These are phyloP conservation scores for Acholoe squamosa DNA, from an alignment of 2,888 invertebrate genomes.

Conservation along the genomic window DNA sequence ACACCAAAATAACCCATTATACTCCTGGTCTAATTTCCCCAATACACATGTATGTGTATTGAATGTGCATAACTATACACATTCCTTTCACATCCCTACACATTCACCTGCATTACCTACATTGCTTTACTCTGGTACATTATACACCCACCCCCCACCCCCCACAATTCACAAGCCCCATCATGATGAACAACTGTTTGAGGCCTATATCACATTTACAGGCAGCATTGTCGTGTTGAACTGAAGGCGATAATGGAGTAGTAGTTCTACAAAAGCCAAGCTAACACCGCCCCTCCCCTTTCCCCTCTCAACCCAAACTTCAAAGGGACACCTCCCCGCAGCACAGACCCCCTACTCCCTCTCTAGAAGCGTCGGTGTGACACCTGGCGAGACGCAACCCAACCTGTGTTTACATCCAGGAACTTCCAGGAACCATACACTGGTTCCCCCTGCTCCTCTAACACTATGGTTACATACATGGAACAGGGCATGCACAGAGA, in stretches of 20 bases:
- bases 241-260: conserved; percentile 21
- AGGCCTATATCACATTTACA: neutral
- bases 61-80: neutral
- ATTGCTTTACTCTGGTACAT: no score
- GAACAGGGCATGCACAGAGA: no score
- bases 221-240: neutral
- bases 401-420: conserved; percentile 12
- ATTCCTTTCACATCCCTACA: neutral
- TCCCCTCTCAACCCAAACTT: no score
- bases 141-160: neutral
- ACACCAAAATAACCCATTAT: no score
- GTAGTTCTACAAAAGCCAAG: neutral
- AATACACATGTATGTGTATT: no score
- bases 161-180: neutral
- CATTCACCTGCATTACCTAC: neutral
- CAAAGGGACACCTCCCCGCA: neutral
- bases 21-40: no score
- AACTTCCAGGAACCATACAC: neutral
- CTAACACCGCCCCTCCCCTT: neutral
- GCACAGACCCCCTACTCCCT: neutral
- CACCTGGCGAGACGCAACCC: conserved; percentile 23
- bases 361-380: neutral
- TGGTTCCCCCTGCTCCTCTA: neutral
- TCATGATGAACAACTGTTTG: neutral
- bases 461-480: neutral